Evolutionary conservation across 2,888 invertebrate species (phyloP), one percentile per base, ranked within the genome.

Genomic region (Monochamus alternatus): DNA sequence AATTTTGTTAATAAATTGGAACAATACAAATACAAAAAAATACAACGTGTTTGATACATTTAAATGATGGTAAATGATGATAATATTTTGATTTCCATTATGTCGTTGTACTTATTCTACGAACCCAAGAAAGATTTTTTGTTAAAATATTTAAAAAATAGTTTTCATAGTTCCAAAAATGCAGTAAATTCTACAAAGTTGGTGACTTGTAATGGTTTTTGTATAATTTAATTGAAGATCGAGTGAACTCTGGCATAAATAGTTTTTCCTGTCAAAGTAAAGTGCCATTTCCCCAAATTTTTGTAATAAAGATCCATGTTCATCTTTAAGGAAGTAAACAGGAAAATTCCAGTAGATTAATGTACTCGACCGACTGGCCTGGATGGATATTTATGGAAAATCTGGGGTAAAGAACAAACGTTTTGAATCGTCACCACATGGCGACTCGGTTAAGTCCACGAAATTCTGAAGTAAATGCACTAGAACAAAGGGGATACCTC

Each of bases 401-500:
- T 79, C 79, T 73, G 73, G 64, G 78, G 79, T 80, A 73, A 79
- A 79, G 76, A 75, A 78, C 75, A 75, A 79, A 75, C 66, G 71
- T 59, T 74, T 74, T 60, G 71, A 72, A 72, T 72, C 72, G 74
- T 68, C 71, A 77, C 73, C 80, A 82, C 75, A 94, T 94, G 94
- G 93, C 93, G 91, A 91, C 92, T 90, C 92, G 92, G 78, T 91
- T 94, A 89, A 92, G 92, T 91, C 93, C 94, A 89, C 93, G 94
- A 89, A 94, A 93, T 90, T 96, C 96, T 85, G 96, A 96, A 91
- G 93, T 95, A 82, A 94, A 94, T 88, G 95, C 96, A 87, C 92
- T 96, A 90, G 95, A 95, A 88, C 94, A 95, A 89, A 92, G 95
- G 87, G 96, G 96, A 85, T 96, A 96, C 89, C 90, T 93, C 76